Percentiles rank a stretch among this genome's conserved stretches.
These are phyloP conservation scores for Eulemur coronatus DNA, from an alignment of 2,797 vertebrate genomes.

Conservation along the genomic window DNA sequence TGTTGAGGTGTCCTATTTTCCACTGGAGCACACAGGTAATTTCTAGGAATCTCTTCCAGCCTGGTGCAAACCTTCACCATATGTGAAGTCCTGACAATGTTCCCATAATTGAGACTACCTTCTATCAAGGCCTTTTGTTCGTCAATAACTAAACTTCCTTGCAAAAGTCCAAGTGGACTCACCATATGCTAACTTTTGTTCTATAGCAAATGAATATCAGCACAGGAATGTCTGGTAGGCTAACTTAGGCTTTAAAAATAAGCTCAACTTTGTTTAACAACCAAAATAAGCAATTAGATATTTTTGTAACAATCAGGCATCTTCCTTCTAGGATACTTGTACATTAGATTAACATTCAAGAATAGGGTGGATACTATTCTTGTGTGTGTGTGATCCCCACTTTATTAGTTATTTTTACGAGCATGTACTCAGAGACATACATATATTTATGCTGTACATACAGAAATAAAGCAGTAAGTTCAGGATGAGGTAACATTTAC, in stretches of 20 bases:
- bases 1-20: background rate
- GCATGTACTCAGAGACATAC: background rate
- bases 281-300: background rate
- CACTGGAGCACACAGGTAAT: background rate
- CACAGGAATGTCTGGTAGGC: background rate
- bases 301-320: background rate
- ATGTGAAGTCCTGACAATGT: background rate
- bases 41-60: constrained; percentile 48
- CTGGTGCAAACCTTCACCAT: background rate
- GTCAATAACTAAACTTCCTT: background rate
- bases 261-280: background rate
- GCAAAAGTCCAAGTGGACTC: background rate
- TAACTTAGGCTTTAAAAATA: constrained; percentile 12
- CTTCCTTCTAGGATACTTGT: background rate
- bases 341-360: background rate
- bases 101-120: background rate
- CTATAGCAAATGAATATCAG: background rate
- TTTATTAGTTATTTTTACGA: constrained; percentile 39
- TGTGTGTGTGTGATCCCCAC: background rate
- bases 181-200: background rate
- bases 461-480: background rate
- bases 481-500: constrained; percentile 20
- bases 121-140: background rate
- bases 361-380: background rate
- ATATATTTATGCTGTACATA: background rate